Base-by-base conservation (phyloP, 2,888 invertebrate genomes). In the Plagodis dolabraria region DNA sequence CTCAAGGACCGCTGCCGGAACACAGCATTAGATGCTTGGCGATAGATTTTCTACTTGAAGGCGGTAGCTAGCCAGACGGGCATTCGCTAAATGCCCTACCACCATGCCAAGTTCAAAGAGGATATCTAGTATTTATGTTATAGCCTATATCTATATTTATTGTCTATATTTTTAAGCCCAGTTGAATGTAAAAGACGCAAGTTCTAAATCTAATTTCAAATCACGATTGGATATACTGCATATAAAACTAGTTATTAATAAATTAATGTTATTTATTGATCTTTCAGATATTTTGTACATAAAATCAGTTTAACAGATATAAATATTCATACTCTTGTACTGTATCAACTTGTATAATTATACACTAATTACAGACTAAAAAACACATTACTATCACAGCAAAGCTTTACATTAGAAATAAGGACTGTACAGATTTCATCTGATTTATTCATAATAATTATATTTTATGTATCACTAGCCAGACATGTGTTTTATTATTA, bases 371-470 rank as follows among this genome's bases (percentile, higher is more conserved):
- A 72, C 58, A 52, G 64, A 69, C 67, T 67, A 71, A 72, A 57
- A 64, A 70, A 73, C 63, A 67, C 71, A 69, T 70, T 70, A 48
- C 74, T 83, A 85, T 85, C 85, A 85, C 85, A 86, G 85, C 78
- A 76, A 67, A 73, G 78, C 75, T 77, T 77, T 70, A 56, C 45
- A 47, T 71, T 64, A 69, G 63, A 66, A 65, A 64, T 64, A 55
- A 58, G 63, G 42, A 52, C 10, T 46, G 35, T 45, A 66, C 66
- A 69, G 70, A 70, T 68, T 54, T 47, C 2, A 69, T 68, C 68
- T 64, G 67, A 53, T 42, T 38, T 52, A 53, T 56, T 52, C 36
- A 52, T 35, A 47, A 34, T 7, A 6, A 43, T 22, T 56, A 49
- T 9, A 52, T 38, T 51, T 47, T 52, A 57, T 38, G 46, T 63